A percentile compares a stretch with the other conserved stretches of the same genome.
phyloP scores from a whole-genome alignment of 1,140 invertebrate species.

The Pachypeltis micranthus region DNA sequence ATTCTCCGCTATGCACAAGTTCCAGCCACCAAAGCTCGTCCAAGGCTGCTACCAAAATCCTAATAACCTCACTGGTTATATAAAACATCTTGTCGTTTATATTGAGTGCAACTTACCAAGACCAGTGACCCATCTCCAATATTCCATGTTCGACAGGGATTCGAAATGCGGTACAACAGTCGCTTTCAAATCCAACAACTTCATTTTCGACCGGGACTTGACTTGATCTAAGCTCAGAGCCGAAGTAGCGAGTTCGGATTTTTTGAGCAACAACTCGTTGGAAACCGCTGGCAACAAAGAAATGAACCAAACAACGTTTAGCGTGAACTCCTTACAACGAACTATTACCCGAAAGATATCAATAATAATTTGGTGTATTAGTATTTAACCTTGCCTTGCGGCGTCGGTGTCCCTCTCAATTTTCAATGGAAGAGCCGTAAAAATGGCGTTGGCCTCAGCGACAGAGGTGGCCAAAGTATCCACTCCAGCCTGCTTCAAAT shows the following conservation, averaged over 20 bases:
- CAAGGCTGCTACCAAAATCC: no score
- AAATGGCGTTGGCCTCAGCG: slow-evolving; percentile 20
- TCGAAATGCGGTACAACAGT: slow-evolving; percentile 31
- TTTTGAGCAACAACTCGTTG: slow-evolving; percentile 33
- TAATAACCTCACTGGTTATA: no score
- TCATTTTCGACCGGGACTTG: slow-evolving; percentile 32
- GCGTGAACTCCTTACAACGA: no score
- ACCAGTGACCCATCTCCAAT: slow-evolving; percentile 35
- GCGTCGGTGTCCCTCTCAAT: slow-evolving; percentile 21
- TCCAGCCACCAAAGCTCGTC: no score
- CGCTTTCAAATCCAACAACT: slow-evolving; percentile 32
- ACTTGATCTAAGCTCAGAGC: slow-evolving; percentile 34
- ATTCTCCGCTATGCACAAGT: no score
- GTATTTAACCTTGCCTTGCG: slow-evolving; percentile 25
- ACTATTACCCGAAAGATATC: no score
- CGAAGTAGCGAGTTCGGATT: slow-evolving; percentile 35
- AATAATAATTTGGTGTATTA: no score
- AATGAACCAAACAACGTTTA: no score
- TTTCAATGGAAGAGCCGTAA: slow-evolving; percentile 19
- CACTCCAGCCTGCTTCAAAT: slow-evolving; percentile 21
- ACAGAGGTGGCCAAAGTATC: slow-evolving; percentile 24
- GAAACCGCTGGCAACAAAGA: slow-evolving; percentile 35
- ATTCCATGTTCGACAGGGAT: slow-evolving; percentile 33
- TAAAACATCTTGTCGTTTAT: no score
- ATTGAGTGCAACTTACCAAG: no score